phyloP scores from a whole-genome alignment of 2,113 vertebrate species.

The Podilymbus podiceps region DNA sequence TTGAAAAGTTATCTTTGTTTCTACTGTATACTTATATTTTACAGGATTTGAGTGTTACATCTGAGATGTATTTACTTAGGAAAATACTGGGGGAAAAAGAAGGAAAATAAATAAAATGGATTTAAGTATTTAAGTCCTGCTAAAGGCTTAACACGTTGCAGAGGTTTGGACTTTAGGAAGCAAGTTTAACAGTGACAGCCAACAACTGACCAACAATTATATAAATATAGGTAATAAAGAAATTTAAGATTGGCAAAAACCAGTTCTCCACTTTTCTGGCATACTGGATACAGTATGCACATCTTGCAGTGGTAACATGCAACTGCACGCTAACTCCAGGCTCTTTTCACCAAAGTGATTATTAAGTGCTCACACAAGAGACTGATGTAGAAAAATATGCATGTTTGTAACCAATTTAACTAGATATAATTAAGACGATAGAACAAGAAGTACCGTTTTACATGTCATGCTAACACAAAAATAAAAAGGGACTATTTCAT shows the following conservation, averaged over 20 bases:
- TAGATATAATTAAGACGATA: neutral
- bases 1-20: neutral
- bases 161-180: neutral
- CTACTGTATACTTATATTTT: too few relatives aligned
- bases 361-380: neutral
- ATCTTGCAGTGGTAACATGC: neutral
- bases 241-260: neutral
- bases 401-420: neutral
- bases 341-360: neutral
- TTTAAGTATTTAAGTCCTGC: neutral
- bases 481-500: neutral
- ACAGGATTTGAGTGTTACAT: too few relatives aligned
- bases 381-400: neutral
- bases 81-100: neutral
- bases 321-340: neutral
- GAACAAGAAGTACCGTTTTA: neutral
- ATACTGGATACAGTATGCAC: neutral
- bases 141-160: neutral
- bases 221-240: neutral
- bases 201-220: neutral
- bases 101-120: neutral
- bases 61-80: neutral
- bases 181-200: neutral
- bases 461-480: neutral
- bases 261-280: neutral